Conservation (phyloP, 2,797 vertebrate species). For the Pipistrellus nathusii region DNA sequence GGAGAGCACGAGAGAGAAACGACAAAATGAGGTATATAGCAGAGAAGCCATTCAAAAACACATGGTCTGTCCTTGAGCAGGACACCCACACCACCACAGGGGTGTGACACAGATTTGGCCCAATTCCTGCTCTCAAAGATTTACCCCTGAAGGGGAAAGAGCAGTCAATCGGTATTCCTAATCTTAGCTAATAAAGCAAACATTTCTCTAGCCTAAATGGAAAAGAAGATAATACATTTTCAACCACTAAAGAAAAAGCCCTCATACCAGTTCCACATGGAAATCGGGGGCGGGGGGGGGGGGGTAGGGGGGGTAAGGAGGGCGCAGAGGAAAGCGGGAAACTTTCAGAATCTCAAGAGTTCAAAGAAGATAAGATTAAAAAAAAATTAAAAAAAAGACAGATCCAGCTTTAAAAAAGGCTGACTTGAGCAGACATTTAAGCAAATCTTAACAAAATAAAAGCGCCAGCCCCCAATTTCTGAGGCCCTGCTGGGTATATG, state of each 20-base stretch:
- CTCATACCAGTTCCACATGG: background rate
- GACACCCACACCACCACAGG: background rate
- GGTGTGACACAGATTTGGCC: background rate
- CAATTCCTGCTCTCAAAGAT: conserved; percentile 41
- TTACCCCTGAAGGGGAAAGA: conserved; percentile 10
- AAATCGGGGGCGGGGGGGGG: background rate
- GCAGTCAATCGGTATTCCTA: background rate
- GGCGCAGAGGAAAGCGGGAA: background rate
- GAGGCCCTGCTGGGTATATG: background rate
- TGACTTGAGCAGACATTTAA: background rate
- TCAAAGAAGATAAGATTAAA: background rate
- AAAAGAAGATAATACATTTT: conserved; percentile 24
- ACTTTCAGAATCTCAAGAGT: background rate
- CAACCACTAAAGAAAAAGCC: background rate
- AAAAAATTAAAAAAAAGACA: background rate
- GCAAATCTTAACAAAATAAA: background rate
- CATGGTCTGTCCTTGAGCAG: background rate
- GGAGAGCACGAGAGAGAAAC: background rate
- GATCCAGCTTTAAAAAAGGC: background rate
- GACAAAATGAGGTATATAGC: background rate
- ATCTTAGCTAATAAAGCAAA: conserved; percentile 9
- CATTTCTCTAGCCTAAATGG: background rate
- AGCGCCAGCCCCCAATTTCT: background rate
- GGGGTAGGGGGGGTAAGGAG: too few relatives aligned
- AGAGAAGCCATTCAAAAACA: background rate